Evolutionary conservation across 2,797 vertebrate genomes (phyloP).

Genomic region (Rhabdophis nuchalis): DNA sequence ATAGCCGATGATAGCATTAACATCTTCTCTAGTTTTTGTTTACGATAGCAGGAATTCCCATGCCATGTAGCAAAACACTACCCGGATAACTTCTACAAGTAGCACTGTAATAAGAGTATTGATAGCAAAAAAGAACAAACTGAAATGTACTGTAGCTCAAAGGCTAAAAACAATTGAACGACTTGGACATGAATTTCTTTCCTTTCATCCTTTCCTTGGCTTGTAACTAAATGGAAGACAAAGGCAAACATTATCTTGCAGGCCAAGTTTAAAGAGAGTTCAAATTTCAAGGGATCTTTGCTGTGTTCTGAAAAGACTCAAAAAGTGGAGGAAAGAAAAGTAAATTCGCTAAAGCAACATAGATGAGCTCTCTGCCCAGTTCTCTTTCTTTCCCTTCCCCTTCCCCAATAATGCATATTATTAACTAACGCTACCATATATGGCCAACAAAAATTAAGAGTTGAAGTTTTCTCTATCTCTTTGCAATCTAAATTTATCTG

Average conservation of each 20-base stretch:
- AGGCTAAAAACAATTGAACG: conserved; percentile 7
- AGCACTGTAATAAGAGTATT: background rate
- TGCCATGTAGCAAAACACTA: background rate
- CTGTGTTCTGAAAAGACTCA: background rate
- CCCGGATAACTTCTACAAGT: background rate
- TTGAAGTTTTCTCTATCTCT: background rate
- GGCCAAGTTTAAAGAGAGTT: conserved; percentile 1
- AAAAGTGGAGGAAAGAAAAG: background rate
- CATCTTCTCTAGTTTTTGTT: background rate
- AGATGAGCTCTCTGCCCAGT: background rate
- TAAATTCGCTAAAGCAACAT: background rate
- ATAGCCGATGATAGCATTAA: background rate
- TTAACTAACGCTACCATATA: background rate
- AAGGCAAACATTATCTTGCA: background rate
- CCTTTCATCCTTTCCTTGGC: background rate
- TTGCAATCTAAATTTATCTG: background rate
- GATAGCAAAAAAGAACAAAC: conserved; percentile 3
- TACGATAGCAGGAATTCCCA: background rate
- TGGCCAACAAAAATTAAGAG: background rate
- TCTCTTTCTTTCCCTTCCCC: background rate
- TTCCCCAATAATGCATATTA: background rate
- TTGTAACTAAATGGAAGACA: conserved; percentile 1
- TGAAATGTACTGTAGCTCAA: conserved; percentile 7
- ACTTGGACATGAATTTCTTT: background rate
- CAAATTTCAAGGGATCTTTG: conserved; percentile 1